Evolutionary conservation across 2,113 vertebrate genomes (phyloP), one percentile per base, ranked within the genome.

Genomic region (Pongo pygmaeus): DNA sequence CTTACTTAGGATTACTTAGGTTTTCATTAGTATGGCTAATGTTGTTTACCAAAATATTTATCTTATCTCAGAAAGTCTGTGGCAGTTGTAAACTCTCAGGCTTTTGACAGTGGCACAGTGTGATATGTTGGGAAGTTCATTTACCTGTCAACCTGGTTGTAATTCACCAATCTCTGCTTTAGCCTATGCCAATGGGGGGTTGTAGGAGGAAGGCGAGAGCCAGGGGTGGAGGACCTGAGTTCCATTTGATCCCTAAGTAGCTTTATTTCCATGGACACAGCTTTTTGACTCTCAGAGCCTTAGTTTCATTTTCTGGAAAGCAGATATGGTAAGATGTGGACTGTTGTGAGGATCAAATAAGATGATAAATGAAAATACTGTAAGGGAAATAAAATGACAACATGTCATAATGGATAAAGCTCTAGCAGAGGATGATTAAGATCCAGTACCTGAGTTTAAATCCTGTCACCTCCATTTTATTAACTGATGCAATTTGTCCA

Each of bases 171-270:
- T 70, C 17, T 70, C 40, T 18, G 40, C 48, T 92, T 89, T 69
- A 0, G 27, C 23, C 32, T 74, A 0, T 18, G 14, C 20, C 0
- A 5, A 2, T 30, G 32, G 11, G 2, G 18, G 40, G 8, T n/a
- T 40, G 32, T 10, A 16, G 46, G 74, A 46, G 32, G 72, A 48
- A 23, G 27, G 10, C 6, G 3, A 8, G 74, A 64, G 40, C 61
- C 2, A 12, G 81, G 32, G 50, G 84, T 52, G 1, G 23, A 7
- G 55, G 59, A 27, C 38, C 50, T 14, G 9, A 40, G 40, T 50
- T 72, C 46, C 4, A 11, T 78, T 3, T 5, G 2, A 22, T 80
- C 57, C 22, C 17, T 11, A 8, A 22, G 38, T 13, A 6, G n/a
- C 69, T 69, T n/a, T 8, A 22, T 84, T 84, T 93, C 40, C 57